Evolutionary conservation across 2,113 vertebrate genomes (phyloP), one percentile per base, ranked within the genome.

Genomic region (Archocentrus centrarchus): DNA sequence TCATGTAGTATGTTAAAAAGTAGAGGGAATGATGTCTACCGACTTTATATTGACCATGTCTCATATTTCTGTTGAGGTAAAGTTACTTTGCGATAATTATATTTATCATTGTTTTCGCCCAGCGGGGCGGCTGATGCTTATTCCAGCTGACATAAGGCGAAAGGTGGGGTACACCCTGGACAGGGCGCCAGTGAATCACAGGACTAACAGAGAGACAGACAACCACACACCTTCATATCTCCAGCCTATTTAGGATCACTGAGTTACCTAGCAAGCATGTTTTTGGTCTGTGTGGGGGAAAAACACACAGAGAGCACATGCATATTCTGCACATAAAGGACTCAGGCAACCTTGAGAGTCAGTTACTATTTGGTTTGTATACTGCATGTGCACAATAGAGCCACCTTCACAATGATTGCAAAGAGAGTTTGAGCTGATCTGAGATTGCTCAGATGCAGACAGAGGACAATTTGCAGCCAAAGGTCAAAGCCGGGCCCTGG

Each of bases 371-470:
- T 73, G 15, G 44, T 20, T 73, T 32, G 1, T n/a, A 73, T 73
- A 53, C 20, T n/a, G 11, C 11, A 59, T 41, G 22, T 44, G 22
- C 37, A 30, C 55, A 68, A 20, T 44, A 58, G 24, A 80, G 75
- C 62, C 70, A 44, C 59, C 77, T 70, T 62, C 47, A 59, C 22
- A 77, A 8, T 75, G 64, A 68, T 59, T 82, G 75, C 73, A 3
- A 50, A 81, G 53, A 57, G 53, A 53, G 15, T 77, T 73, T 53
- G 37, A 30, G 32, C 57, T 76, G 39, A 80, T 85, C 79, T 85
- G 82, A 93, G 83, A 93, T 81, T 57, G 15, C 76, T 86, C 82
- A 84, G 90, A 79, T 93, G 92, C 86, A 92, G 93, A 90, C 83
- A 44, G 90, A 91, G 64, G 57, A 30, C 27, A 80, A 88, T 62